These are phyloP conservation scores for Ips nitidus DNA, from an alignment of 1,140 invertebrate species.

Conservation along the genomic window DNA sequence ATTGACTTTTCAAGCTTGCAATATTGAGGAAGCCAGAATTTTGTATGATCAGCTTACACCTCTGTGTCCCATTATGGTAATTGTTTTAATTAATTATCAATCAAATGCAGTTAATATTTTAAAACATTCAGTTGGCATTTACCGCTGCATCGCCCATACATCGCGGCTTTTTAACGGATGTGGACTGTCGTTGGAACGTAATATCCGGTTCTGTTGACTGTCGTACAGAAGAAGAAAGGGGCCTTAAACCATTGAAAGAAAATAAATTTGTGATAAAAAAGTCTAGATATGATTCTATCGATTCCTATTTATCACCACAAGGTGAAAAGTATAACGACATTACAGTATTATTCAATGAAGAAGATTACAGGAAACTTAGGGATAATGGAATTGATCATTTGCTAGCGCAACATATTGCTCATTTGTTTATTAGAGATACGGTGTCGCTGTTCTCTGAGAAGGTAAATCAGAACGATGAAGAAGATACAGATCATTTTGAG, in stretches of 20 bases:
- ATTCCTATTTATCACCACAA: constrained; percentile 90
- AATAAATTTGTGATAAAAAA: constrained; percentile 89
- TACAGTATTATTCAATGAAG: constrained; percentile 81
- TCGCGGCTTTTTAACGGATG: constrained; percentile 90
- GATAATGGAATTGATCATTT: constrained; percentile 88
- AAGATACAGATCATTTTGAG: constrained; percentile 99
- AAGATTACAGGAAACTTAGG: constrained; percentile 78
- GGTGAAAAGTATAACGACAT: constrained; percentile 92
- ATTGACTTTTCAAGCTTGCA: constrained; percentile 94
- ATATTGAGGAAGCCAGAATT: constrained; percentile 91
- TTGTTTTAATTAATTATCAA: constrained; percentile 16
- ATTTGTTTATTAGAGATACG: constrained; percentile 97
- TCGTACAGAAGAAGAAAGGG: constrained; percentile 91
- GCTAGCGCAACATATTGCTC: constrained; percentile 93
- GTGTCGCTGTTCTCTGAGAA: constrained; percentile 96
- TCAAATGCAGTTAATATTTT: constrained; percentile 3
- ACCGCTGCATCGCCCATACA: constrained; percentile 95
- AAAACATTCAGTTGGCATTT: constrained; percentile 76
- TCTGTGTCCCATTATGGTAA: constrained; percentile 95
- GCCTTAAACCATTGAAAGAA: constrained; percentile 72
- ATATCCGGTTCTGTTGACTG: constrained; percentile 95
- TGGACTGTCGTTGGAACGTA: constrained; percentile 96
- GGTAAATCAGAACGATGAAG: constrained; percentile 89
- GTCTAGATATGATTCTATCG: constrained; percentile 97
- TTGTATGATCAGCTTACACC: constrained; percentile 98